These are phyloP conservation scores for Hartigia nigra DNA, from an alignment of 2,888 invertebrate genomes.

Conservation along the genomic window DNA sequence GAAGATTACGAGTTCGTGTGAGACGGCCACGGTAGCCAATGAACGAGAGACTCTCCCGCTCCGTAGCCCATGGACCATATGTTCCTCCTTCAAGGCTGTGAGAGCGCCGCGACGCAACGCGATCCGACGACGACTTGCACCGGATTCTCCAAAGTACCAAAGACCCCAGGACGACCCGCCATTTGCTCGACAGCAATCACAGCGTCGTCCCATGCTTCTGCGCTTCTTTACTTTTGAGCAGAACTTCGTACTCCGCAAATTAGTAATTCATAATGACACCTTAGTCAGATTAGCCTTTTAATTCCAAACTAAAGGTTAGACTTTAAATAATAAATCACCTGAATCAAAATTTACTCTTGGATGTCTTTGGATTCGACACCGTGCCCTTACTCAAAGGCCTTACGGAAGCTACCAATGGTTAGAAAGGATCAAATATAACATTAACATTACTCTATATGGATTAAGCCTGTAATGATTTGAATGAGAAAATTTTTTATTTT, in stretches of 20 bases:
- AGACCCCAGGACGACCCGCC: neutral
- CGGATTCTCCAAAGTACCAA: neutral
- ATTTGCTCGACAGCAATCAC: neutral
- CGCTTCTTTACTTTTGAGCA: too few species aligned
- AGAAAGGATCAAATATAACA: neutral
- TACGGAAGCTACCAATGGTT: neutral
- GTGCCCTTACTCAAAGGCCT: too few species aligned
- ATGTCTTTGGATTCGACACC: too few species aligned
- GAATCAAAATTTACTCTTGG: neutral
- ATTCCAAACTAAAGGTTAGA: neutral
- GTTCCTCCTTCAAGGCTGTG: slow-evolving; percentile 55
- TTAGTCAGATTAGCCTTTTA: neutral
- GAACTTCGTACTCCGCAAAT: neutral
- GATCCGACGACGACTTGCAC: slow-evolving; percentile 10
- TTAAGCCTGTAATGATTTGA: neutral
- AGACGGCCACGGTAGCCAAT: slow-evolving; percentile 39
- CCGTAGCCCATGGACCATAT: slow-evolving; percentile 55
- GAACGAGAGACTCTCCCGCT: slow-evolving; percentile 42
- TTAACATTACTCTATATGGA: neutral
- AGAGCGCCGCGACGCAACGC: slow-evolving; percentile 36
- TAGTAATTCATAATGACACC: fast-evolving
- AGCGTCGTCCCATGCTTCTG: neutral
- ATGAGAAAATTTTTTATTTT: neutral
- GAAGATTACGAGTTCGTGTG: slow-evolving; percentile 58
- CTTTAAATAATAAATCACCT: neutral